Evolutionary conservation across 2,888 invertebrate species (phyloP).

Genomic region (Metallyticus violacea): DNA sequence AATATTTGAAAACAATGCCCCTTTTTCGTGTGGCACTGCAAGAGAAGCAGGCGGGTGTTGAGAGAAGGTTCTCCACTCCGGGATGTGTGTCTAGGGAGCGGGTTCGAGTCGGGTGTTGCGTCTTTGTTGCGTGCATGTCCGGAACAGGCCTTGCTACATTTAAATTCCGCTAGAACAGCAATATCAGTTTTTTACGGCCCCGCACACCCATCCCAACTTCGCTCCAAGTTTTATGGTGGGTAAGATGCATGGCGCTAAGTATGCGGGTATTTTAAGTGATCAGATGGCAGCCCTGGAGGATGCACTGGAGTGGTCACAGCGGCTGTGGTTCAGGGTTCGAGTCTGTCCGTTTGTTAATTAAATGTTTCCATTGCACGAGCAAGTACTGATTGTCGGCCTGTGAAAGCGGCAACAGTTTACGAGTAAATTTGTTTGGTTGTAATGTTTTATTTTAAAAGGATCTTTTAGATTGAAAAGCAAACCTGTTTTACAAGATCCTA

Average conservation of each 20-base stretch:
- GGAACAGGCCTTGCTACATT: background rate
- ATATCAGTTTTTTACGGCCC: background rate
- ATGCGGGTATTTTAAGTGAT: conserved; percentile 13
- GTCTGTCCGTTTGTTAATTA: background rate
- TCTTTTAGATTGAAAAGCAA: background rate
- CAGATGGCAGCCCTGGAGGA: background rate
- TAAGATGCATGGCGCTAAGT: conserved; percentile 13
- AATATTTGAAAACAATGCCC: conserved; percentile 35
- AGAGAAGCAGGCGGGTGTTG: background rate
- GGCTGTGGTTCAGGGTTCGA: background rate
- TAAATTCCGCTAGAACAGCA: background rate
- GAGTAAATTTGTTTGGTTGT: conserved; percentile 22
- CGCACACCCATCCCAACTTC: background rate
- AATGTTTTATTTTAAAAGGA: conserved; percentile 26
- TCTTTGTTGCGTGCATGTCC: background rate
- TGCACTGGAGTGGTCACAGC: background rate
- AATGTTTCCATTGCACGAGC: background rate
- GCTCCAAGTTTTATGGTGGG: conserved; percentile 1
- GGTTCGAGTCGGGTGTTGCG: background rate
- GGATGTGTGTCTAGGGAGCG: background rate
- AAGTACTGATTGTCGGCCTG: conserved; percentile 12
- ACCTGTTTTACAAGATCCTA: background rate
- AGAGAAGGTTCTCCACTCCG: background rate
- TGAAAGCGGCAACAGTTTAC: conserved; percentile 4
- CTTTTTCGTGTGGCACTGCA: background rate